Conservation (phyloP, 2,797 vertebrate species). For the Anniella stebbinsi region DNA sequence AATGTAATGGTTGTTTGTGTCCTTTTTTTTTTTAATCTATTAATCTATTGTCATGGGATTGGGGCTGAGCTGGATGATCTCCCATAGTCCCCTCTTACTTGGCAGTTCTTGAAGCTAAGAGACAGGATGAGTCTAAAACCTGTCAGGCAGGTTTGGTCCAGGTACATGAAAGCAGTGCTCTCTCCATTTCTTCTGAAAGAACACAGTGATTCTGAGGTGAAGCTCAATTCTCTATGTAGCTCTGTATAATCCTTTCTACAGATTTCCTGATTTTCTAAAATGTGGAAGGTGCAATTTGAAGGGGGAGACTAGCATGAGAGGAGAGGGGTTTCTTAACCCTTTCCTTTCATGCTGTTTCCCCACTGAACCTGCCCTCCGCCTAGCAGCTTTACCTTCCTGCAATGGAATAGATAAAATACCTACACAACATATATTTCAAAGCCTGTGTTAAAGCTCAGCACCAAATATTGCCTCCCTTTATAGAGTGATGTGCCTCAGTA, state of each 20-base stretch:
- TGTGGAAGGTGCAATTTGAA: neutral
- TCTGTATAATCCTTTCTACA: too few species aligned
- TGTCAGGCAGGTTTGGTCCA: neutral
- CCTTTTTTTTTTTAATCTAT: neutral
- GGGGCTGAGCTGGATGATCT: neutral
- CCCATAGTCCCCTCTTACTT: neutral
- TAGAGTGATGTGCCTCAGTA: neutral
- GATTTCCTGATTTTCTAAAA: too few species aligned
- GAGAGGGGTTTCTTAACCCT: neutral
- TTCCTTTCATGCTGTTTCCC: neutral
- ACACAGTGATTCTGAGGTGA: too few species aligned
- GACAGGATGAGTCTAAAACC: neutral
- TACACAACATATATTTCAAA: neutral
- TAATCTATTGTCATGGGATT: neutral
- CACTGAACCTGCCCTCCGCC: neutral
- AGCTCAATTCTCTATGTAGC: too few species aligned
- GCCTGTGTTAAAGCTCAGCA: neutral
- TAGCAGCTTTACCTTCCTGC: neutral
- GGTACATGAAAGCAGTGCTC: too few species aligned
- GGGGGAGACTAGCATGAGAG: neutral
- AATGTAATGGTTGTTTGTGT: neutral
- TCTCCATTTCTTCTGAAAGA: too few species aligned
- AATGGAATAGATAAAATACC: neutral
- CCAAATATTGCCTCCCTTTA: fast-evolving
- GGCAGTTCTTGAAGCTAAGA: neutral